Conservation (phyloP, 1,140 invertebrate genomes). For the Choristoneura fumiferana region DNA sequence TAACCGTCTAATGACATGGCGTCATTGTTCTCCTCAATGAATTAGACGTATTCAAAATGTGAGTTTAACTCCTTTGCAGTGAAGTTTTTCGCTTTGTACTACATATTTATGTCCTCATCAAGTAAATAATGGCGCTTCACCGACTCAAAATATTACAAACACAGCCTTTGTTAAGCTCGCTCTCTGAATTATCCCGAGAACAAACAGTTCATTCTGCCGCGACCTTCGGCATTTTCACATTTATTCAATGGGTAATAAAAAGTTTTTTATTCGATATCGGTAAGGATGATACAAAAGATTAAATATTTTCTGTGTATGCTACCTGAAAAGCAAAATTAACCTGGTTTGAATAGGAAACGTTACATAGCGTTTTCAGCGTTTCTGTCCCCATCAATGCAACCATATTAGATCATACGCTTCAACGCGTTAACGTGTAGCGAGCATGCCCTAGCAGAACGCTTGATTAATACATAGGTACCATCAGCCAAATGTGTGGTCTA, state of each 20-base stretch:
- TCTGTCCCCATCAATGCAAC: not conserved
- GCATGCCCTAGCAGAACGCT: too few species aligned
- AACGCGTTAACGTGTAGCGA: too few species aligned
- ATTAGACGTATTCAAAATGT: not conserved
- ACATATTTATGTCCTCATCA: not conserved
- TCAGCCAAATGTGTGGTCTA: too few species aligned
- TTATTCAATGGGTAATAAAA: too few species aligned
- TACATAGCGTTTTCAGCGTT: not conserved
- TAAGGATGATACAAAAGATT: not conserved
- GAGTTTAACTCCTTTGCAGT: not conserved
- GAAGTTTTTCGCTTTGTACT: not conserved
- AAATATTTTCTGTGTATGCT: not conserved
- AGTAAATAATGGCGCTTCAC: not conserved
- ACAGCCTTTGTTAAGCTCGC: not conserved
- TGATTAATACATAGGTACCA: too few species aligned
- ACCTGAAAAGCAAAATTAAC: not conserved
- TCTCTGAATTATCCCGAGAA: not conserved
- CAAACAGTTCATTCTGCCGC: not conserved
- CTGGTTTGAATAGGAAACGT: not conserved
- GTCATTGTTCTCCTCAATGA: not conserved
- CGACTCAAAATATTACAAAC: not conserved
- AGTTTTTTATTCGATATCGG: not conserved
- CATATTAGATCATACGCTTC: too few species aligned
- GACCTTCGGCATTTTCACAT: too few species aligned
- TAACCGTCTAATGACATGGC: not conserved